Evolutionary conservation across 2,888 invertebrate genomes (phyloP), one percentile per base, ranked within the genome.

Genomic region (Acleris cristana): DNA sequence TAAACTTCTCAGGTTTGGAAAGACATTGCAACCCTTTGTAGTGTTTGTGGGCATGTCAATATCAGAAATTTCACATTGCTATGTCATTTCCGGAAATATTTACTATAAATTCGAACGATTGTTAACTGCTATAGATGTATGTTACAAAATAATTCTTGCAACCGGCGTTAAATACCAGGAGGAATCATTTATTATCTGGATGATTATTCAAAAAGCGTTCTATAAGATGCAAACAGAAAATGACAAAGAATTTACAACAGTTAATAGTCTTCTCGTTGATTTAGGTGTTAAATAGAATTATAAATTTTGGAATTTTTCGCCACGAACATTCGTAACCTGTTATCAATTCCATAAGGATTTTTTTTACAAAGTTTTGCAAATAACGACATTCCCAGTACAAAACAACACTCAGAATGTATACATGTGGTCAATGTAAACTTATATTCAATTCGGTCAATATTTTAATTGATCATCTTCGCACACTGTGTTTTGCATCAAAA

Each of bases 121-220:
- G 48, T 48, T 54, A 45, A 62, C 18, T 16, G 54, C 62, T 14
- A 53, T 61, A 44, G 61, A 53, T 44, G 53, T 53, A 40, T 61
- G 61, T 53, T 45, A 19, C 54, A 62, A 62, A 62, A 54, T 45
- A n/a, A 62, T 62, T 54, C 62, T 54, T 62, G 62, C 54, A 23
- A 45, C 54, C 3, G 62, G 54, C 12, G 26, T 10, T 18, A 45
- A 62, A 54, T 62, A 62, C 30, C 62, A 62, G 14, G 54, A 55
- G 26, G 62, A 62, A 14, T 54, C 62, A 14, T 54, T 62, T 55
- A 16, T 62, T 45, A 30, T 62, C 6, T 55, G 62, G 62, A 62
- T 62, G 62, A 48, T 55, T 6, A 62, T 62, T 19, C 62, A 62
- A 62, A 62, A 62, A 48, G 54, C 26, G 18, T 44, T 54, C 30